Conservation (phyloP, 2,113 vertebrate genomes). For the Cavia porcellus region DNA sequence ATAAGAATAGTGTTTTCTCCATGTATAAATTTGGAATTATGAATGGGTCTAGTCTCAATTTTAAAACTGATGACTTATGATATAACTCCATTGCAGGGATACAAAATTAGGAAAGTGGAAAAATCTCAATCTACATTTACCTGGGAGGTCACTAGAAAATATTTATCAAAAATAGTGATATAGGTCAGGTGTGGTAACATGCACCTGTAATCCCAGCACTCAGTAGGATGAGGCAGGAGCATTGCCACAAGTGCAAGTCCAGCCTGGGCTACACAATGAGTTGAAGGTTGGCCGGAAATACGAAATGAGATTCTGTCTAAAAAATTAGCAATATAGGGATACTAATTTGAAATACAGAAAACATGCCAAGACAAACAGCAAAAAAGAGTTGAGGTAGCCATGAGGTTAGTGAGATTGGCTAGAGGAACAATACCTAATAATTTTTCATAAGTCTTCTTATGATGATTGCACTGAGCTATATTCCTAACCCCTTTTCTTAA, state of each 20-base stretch:
- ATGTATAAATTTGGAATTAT: background rate
- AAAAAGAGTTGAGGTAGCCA: background rate
- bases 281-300: too few relatives aligned
- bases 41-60: background rate
- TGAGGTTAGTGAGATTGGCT: background rate
- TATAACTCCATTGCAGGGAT: too few relatives aligned
- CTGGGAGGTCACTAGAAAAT: too few relatives aligned
- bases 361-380: slow-evolving; percentile 1
- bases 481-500: background rate
- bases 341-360: background rate
- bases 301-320: background rate
- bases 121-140: too few relatives aligned
- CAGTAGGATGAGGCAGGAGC: background rate
- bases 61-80: background rate
- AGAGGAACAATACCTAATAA: too few relatives aligned
- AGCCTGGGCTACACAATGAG: background rate
- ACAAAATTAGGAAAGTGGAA: too few relatives aligned
- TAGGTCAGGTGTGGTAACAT: too few relatives aligned
- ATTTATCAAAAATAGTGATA: too few relatives aligned
- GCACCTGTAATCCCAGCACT: background rate
- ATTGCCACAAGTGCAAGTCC: background rate
- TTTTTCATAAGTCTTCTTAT: background rate
- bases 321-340: background rate
- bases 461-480: background rate
- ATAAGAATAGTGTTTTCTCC: background rate